These are phyloP conservation scores for Otus scops DNA, from an alignment of 2,797 vertebrate species.

Conservation along the genomic window DNA sequence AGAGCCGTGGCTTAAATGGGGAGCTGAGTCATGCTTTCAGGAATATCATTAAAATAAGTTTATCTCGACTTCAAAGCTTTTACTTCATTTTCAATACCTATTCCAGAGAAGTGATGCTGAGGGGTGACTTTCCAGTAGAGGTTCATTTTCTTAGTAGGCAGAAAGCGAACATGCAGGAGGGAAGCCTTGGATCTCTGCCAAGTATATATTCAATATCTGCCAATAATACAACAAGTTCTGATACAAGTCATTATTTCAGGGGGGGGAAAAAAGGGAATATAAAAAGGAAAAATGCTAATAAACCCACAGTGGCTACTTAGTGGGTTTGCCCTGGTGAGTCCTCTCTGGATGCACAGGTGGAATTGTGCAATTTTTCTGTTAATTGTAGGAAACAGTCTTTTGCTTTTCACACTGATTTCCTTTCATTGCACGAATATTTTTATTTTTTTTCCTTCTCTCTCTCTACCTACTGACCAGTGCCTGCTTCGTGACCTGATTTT, in stretches of 20 bases:
- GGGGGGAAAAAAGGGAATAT: background rate
- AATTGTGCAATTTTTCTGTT: background rate
- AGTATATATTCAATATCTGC: fast-evolving
- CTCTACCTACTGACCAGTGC: background rate
- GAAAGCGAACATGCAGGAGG: background rate
- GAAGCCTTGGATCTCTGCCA: background rate
- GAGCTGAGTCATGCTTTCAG: background rate
- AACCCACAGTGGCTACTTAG: background rate
- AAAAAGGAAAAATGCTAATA: background rate
- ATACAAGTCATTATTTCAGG: background rate
- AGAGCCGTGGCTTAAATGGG: background rate
- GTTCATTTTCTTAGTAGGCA: background rate
- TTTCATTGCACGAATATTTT: background rate
- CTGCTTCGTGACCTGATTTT: background rate
- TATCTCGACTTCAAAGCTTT: background rate
- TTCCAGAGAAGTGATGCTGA: background rate
- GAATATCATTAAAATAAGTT: background rate
- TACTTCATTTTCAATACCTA: background rate
- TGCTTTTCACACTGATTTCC: background rate
- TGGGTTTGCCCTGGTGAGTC: background rate
- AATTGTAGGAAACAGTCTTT: background rate
- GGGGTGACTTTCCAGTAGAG: background rate
- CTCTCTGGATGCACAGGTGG: too few species aligned
- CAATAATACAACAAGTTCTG: background rate
- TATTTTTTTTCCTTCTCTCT: too few species aligned